Base-by-base conservation (phyloP, 2,888 invertebrate genomes). In the Acronicta leporina region DNA sequence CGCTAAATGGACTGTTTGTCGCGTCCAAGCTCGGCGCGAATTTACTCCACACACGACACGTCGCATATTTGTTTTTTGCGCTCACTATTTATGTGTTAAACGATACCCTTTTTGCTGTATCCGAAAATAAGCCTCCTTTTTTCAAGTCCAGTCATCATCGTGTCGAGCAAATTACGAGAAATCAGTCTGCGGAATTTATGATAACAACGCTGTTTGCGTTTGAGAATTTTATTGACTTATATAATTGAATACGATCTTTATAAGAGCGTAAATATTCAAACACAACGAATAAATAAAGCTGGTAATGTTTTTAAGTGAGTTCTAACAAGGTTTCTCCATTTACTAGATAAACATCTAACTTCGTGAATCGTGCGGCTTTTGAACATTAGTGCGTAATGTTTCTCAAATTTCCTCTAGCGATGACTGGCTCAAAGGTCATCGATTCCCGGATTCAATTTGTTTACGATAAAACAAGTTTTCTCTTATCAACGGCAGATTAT, bases 1-100 rank as follows among this genome's bases (percentile, higher is more conserved):
- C 81, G 83, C 81, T 86, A 84, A 86, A 82, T 77, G 83, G 79
- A 81, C 82, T 85, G 87, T 87, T 87, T 88, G 84, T 84, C 82
- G 81, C 80, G 70, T 70, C 57, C 68, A 62, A 68, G 61, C 63
- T 64, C 55, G 51, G 61, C 63, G 64, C 59, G 64, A 72, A 80
- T 79, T 78, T 77, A 80, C 73, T 69, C 59, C 54, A 52, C 67
- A 63, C 58, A 62, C 61, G 33, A 63, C 58, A 62, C 61, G 33
- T 44, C 45, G 67, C 62, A 67, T 51, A 63, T 64, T 57, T 68
- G 60, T 66, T 73, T 76, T 73, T 72, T 68, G 60, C 55, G 20
- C 55, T 43, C 48, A 49, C 50, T 73, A 76, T 74, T 73, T 68
- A 76, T 62, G 59, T 68, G 54, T 69, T 54, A 66, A 69, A 61